phyloP scores from a whole-genome alignment of 2,113 vertebrate genomes.

The Calidris pygmaea region DNA sequence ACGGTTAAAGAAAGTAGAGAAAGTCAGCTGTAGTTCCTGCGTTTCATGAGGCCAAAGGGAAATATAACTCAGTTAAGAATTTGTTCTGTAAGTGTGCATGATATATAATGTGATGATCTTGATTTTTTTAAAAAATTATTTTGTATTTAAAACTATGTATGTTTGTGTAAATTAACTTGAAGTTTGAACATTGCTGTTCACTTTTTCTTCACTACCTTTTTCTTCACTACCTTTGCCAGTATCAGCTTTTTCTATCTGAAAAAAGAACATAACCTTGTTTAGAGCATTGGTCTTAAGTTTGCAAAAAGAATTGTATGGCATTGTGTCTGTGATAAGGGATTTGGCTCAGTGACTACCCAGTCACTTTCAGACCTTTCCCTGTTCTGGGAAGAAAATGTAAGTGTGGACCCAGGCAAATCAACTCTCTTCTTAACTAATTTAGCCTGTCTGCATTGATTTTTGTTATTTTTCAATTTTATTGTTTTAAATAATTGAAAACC shows the following conservation, averaged over 20 bases:
- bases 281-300: not conserved
- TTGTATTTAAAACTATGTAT: not conserved
- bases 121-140: not conserved
- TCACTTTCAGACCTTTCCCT: not conserved
- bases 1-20: not conserved
- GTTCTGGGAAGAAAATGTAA: not conserved
- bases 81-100: not conserved
- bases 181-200: not conserved
- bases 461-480: rapidly evolving
- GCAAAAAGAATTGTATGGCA: not conserved
- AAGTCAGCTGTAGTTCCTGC: not conserved
- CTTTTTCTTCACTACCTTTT: not conserved
- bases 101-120: not conserved
- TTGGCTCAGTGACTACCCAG: not conserved
- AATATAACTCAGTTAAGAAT: not conserved
- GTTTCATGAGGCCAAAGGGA: not conserved
- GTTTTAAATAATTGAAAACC: not conserved
- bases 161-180: not conserved
- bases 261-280: not conserved
- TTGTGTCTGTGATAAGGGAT: not conserved
- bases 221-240: not conserved
- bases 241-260: not conserved
- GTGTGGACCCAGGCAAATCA: not conserved
- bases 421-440: not conserved
- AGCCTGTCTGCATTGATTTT: not conserved